Percentiles rank a stretch among this genome's conserved stretches.
phyloP scores from a whole-genome alignment of 2,888 invertebrate genomes.

The Stratiomys singularior region DNA sequence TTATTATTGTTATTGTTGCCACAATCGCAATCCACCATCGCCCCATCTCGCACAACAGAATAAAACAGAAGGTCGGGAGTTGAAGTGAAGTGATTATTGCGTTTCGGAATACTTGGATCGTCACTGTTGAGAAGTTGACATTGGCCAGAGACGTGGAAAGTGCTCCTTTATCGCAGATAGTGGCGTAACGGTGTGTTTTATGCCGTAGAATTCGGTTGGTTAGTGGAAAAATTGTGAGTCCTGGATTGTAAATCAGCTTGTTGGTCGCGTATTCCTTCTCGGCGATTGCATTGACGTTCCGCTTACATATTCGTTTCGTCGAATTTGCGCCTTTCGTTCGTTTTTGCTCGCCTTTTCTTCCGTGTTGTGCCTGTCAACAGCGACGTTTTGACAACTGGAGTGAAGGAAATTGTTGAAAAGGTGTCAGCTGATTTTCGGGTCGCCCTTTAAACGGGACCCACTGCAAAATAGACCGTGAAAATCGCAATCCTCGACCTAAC shows the following conservation, averaged over 20 bases:
- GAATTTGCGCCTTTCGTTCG: conserved; percentile 10
- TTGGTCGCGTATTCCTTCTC: neutral
- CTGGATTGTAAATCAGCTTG: neutral
- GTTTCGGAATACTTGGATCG: neutral
- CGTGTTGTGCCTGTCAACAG: conserved; percentile 29
- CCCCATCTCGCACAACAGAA: neutral
- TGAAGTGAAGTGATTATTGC: conserved; percentile 12
- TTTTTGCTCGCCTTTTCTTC: neutral
- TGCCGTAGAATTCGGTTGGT: neutral
- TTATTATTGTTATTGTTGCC: conserved; percentile 43
- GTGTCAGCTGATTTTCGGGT: conserved; percentile 41
- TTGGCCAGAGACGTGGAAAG: neutral
- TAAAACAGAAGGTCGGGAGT: conserved; percentile 7
- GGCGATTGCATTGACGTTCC: neutral
- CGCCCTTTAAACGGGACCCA: conserved; percentile 5
- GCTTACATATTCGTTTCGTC: neutral
- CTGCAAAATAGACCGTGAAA: neutral
- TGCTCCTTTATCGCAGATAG: neutral
- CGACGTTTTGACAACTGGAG: conserved; percentile 39
- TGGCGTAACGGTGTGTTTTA: too few species aligned
- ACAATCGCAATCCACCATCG: conserved; percentile 7
- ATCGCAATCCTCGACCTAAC: neutral
- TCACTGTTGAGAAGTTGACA: neutral
- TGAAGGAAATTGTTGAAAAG: conserved; percentile 25
- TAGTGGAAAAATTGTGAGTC: neutral